phyloP scores from a whole-genome alignment of 2,113 vertebrate species.

The Tetraodon nigroviridis region DNA sequence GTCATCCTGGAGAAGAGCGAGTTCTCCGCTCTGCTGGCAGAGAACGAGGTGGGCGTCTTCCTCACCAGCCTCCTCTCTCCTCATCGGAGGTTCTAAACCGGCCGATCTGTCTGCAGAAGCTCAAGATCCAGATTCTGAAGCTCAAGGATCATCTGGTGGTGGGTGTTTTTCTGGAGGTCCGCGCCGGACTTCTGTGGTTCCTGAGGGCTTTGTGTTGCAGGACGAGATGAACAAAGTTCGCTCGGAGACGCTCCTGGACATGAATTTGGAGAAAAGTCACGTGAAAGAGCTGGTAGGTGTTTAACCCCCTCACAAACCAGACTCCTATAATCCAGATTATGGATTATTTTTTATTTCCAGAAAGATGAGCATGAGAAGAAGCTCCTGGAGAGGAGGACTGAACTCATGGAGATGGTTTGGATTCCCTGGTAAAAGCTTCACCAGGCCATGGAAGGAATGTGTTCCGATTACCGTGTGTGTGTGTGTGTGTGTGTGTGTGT shows the following conservation, averaged over 20 bases:
- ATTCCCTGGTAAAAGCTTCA: background rate
- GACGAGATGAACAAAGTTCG: conserved; percentile 88
- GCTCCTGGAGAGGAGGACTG: conserved; percentile 82
- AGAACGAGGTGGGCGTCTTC: conserved; percentile 83
- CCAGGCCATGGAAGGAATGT: too few relatives aligned
- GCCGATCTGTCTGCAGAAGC: conserved; percentile 76
- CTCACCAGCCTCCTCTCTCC: background rate
- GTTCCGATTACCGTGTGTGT: too few relatives aligned
- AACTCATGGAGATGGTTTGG: conserved; percentile 90
- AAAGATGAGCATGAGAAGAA: conserved; percentile 84
- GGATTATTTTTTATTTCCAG: conserved; percentile 60
- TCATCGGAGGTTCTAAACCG: background rate
- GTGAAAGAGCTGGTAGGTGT: conserved; percentile 88
- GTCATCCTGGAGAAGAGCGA: conserved; percentile 98
- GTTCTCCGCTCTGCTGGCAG: conserved; percentile 87
- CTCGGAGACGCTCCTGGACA: conserved; percentile 82
- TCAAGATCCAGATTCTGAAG: conserved; percentile 85
- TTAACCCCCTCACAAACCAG: background rate
- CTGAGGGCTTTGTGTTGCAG: conserved; percentile 60
- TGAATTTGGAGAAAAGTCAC: conserved; percentile 89
- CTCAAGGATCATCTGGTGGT: conserved; percentile 85
- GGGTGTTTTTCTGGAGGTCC: conserved; percentile 54
- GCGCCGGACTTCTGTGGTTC: background rate
- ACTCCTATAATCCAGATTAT: background rate
- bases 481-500: background rate